Conservation (phyloP, 2,113 vertebrate species). For the Neogobius melanostomus region DNA sequence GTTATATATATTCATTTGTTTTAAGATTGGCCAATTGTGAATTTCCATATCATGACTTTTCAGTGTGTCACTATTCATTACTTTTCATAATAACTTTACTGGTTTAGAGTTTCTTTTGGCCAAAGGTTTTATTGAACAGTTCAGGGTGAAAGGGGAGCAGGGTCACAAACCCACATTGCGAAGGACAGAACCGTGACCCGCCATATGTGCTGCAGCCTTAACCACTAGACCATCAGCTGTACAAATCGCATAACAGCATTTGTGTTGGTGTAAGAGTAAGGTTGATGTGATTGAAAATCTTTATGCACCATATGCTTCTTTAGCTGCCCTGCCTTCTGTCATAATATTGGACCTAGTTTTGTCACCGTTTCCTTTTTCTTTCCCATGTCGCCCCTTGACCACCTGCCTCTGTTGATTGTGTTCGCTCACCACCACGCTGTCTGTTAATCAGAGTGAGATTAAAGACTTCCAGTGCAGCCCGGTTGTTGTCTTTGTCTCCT, state of each 20-base stretch:
- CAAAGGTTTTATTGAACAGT: no score
- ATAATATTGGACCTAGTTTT: background rate
- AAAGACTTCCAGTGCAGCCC: slow-evolving; percentile 12
- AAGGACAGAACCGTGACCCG: no score
- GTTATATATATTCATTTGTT: no score
- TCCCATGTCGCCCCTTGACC: background rate
- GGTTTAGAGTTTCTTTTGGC: no score
- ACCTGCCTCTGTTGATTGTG: slow-evolving; percentile 5
- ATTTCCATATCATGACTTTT: no score
- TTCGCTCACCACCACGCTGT: background rate
- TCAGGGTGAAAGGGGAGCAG: no score
- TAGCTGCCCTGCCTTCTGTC: background rate
- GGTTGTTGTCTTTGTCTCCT: slow-evolving; percentile 18
- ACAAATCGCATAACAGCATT: background rate
- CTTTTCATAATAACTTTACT: no score
- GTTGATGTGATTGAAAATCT: background rate
- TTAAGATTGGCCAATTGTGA: no score
- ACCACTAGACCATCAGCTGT: no score
- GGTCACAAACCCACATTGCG: no score
- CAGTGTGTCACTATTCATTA: no score
- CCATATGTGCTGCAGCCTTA: no score
- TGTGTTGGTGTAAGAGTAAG: background rate
- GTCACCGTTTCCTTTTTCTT: background rate
- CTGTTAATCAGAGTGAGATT: slow-evolving; percentile 7
- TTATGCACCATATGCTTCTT: background rate